Evolutionary conservation across 2,113 vertebrate species (phyloP), one percentile per base, ranked within the genome.

Genomic region (Orthonyx spaldingii): DNA sequence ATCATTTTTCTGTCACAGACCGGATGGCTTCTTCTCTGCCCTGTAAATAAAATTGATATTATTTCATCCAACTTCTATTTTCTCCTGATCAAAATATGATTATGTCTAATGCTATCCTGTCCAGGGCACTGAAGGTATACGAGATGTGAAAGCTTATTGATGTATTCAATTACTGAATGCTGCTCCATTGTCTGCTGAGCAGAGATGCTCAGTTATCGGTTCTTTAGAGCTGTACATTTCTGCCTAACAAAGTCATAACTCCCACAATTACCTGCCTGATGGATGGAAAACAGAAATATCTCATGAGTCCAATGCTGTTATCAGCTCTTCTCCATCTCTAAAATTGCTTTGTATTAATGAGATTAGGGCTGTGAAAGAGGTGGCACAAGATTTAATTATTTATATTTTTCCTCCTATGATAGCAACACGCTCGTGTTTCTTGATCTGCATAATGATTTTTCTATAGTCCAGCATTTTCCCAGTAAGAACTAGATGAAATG

Each of bases 81-180:
- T 98, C 97, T 97, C 95, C 97, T 97, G 97, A 97, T 98, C 97
- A 98, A 97, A 98, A 98, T 97, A 98, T 98, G 97, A 98, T 98
- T 97, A 97, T 96, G 94, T 97, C 95, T 97, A 98, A 98, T 96
- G 94, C 92, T 87, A 75, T 85, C 94, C 96, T 96, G 96, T 96
- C 91, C 90, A 94, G 91, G 79, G 91, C 59, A 95, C 92, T 88
- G 90, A 93, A 97, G 94, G 97, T 97, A 89, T 94, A 96, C 53
- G 91, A 97, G 95, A 97, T 98, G 95, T 96, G 97, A 98, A 98
- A 97, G 97, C 98, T 98, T 98, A 98, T 98, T 98, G 98, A 98
- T 98, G 97, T 97, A 96, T 97, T 97, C 97, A 98, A 98, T 98
- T 97, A 98, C 95, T 84, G 93, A 84, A 86, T 96, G 92, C 96